Conservation (phyloP, 2,797 vertebrate genomes). For the Hydrolagus colliei region DNA sequence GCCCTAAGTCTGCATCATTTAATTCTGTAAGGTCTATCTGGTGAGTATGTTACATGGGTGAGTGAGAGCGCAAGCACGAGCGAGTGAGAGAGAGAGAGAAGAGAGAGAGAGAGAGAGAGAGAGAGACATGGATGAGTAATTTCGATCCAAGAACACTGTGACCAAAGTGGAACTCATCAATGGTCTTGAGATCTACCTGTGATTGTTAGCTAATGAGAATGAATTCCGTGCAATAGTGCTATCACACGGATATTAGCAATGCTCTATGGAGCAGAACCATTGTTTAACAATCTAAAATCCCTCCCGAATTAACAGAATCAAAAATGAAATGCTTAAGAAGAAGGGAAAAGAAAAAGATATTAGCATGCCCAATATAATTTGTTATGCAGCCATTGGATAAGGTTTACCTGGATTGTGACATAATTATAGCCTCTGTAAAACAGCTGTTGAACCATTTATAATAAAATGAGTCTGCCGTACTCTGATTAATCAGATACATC, state of each 20-base stretch:
- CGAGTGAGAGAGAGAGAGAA: not conserved
- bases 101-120: not conserved
- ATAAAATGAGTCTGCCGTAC: not conserved
- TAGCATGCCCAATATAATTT: not conserved
- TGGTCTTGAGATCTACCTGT: not conserved
- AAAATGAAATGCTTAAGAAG: not conserved
- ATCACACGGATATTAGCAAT: not conserved
- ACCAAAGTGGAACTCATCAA: not conserved
- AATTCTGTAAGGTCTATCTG: not conserved
- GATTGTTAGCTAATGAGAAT: too few species aligned
- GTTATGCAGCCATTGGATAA: not conserved
- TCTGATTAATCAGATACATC: slow-evolving; percentile 15
- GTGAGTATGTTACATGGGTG: too few species aligned
- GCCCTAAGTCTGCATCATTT: not conserved
- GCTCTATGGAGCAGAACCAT: not conserved
- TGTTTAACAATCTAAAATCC: not conserved
- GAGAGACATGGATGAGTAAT: not conserved
- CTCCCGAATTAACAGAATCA: not conserved
- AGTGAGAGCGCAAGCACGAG: too few species aligned
- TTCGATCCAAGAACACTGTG: not conserved
- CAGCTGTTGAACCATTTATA: not conserved
- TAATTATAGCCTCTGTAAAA: not conserved
- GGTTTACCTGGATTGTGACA: not conserved
- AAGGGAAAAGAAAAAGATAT: not conserved
- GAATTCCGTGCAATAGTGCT: not conserved